phyloP scores from a whole-genome alignment of 2,888 invertebrate species.

The Eupithecia vulgata region DNA sequence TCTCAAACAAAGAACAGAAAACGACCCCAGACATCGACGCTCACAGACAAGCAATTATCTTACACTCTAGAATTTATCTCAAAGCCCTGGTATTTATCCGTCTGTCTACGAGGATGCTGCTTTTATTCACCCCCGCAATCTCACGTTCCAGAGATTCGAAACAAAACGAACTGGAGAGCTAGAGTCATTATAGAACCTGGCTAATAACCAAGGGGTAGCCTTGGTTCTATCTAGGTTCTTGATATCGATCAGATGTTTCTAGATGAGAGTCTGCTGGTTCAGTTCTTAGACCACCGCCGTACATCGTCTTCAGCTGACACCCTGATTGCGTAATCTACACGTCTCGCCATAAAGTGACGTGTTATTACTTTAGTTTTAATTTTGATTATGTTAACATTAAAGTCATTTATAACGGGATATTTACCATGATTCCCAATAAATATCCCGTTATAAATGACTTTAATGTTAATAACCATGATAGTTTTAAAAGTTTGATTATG shows the following conservation, averaged over 20 bases:
- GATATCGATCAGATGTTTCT: background rate
- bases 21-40: background rate
- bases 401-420: too few relatives aligned
- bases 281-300: background rate
- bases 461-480: too few relatives aligned
- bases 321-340: too few relatives aligned
- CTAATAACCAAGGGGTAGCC: background rate
- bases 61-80: conserved; percentile 11
- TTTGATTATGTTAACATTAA: too few relatives aligned
- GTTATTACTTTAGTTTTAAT: too few relatives aligned
- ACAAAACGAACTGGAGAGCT: conserved; percentile 13
- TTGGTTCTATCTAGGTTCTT: background rate
- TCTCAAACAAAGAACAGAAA: background rate
- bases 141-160: conserved; percentile 27
- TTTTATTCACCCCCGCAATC: conserved; percentile 22
- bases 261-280: background rate
- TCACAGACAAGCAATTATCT: conserved; percentile 12
- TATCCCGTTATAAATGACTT: too few relatives aligned
- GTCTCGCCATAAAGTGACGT: too few relatives aligned
- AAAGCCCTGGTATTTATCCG: conserved; percentile 12
- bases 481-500: too few relatives aligned
- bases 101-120: conserved; percentile 4
- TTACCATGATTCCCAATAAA: too few relatives aligned
- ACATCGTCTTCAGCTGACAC: too few relatives aligned
- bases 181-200: background rate